Base-by-base conservation (phyloP, 1,140 invertebrate genomes). In the Calephelis virginiensis region DNA sequence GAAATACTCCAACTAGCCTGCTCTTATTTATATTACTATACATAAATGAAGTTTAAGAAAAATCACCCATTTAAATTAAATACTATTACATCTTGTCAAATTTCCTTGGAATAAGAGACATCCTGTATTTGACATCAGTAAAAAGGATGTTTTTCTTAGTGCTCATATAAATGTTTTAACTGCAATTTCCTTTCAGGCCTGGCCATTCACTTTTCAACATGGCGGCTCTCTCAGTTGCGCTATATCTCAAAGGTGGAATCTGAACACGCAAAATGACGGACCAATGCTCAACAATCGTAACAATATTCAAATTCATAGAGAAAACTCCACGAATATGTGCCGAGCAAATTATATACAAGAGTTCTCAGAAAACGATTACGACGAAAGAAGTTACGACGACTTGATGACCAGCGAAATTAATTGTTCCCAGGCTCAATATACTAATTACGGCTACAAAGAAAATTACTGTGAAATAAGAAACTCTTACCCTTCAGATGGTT, bases 191-290 rank as follows among this genome's bases (percentile, higher is more conserved):
- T 73, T 72, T 37, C 81, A 90, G 88, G 88, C 86, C 12, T 90
- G 88, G 88, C 86, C 88, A 8, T 90, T 90, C 49, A 82, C 88
- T 8, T 89, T 90, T 59, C 88, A 90, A 76, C 85, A 90, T 64
- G 88, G 88, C 6, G 86, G 88, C 1, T 71, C 78, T 0, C 64
- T 90, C 13, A 86, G 84, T 64, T 90, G 88, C 65, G 73, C 82
- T 0, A 82, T 88, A 64, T 88, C 88, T 0, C 88, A 89, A 71
- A 67, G 88, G 64, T 90, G 86, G 88, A 89, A 73, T 60, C 38
- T 83, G 0, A 84, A 78, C 46, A 38, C 76, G 11, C 78, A 81
- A 64, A 67, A 70, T 6, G 75, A 71, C n/a, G 75, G 82, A 7
- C 46, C 73, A 10, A 17, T 67, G 17, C 28, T 43, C n/a, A 61